Evolutionary conservation across 2,113 vertebrate species (phyloP).

Genomic region (Acrocephalus arundinaceus): DNA sequence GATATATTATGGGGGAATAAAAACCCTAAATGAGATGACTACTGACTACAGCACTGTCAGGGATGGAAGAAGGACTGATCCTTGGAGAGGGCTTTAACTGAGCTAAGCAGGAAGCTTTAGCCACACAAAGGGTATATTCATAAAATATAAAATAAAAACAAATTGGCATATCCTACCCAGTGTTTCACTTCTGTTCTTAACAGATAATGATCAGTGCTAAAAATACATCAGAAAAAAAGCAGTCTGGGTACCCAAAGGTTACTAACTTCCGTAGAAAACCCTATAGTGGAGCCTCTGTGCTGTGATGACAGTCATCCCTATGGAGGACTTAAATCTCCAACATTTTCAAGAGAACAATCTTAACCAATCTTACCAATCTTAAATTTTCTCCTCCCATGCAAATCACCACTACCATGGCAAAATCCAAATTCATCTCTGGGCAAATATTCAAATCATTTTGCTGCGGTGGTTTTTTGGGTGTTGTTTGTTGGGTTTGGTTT

Average conservation of each 20-base stretch:
- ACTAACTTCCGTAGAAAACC: neutral
- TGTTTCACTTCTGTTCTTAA: neutral
- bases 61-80: neutral
- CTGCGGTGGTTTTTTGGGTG: rapidly evolving
- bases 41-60: neutral
- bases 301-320: neutral
- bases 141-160: neutral
- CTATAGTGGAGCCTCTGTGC: neutral
- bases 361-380: neutral
- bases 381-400: neutral
- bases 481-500: neutral
- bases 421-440: neutral
- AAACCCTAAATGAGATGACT: neutral
- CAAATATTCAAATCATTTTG: neutral
- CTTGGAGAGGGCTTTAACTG: neutral
- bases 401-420: neutral
- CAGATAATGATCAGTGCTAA: neutral
- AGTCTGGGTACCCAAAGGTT: neutral
- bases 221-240: neutral
- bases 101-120: neutral
- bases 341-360: neutral
- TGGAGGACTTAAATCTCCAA: neutral
- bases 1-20: neutral
- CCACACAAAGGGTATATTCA: neutral
- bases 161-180: neutral